phyloP scores from a whole-genome alignment of 2,113 vertebrate genomes.

The Petromus typicus region DNA sequence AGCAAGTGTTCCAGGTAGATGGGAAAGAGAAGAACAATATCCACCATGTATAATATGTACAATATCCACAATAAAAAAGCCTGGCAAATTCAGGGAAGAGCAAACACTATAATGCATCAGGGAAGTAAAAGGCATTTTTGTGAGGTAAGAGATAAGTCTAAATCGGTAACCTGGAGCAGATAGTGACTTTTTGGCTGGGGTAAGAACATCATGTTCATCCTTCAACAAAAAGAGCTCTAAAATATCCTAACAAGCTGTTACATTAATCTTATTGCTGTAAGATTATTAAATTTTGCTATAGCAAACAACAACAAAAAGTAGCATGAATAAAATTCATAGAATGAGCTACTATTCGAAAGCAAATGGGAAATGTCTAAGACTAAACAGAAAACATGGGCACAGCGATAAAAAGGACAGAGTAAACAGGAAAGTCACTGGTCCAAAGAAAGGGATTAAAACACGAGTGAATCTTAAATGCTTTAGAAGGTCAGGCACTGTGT shows the following conservation, averaged over 20 bases:
- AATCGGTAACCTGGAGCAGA: neutral
- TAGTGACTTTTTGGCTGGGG: neutral
- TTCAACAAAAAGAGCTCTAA: neutral
- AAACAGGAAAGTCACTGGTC: neutral
- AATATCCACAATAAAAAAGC: neutral
- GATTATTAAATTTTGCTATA: neutral
- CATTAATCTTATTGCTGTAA: neutral
- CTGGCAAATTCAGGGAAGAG: neutral
- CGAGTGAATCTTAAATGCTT: neutral
- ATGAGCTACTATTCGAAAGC: neutral
- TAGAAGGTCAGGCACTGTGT: neutral
- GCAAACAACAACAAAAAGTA: neutral
- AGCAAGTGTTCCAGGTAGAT: neutral
- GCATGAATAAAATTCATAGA: neutral
- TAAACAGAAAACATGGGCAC: neutral
- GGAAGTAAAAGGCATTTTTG: neutral
- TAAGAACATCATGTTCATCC: neutral
- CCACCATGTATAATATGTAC: no score
- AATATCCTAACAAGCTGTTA: neutral
- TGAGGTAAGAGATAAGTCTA: neutral
- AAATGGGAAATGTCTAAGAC: neutral
- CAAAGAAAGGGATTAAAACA: neutral
- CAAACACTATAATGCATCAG: neutral
- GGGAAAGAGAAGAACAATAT: neutral
- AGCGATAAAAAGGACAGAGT: neutral